Percentiles rank a stretch among this genome's conserved stretches.
Evolutionary conservation across 2,113 vertebrate species (phyloP).

Genomic region (Pomatorhinus ruficollis): DNA sequence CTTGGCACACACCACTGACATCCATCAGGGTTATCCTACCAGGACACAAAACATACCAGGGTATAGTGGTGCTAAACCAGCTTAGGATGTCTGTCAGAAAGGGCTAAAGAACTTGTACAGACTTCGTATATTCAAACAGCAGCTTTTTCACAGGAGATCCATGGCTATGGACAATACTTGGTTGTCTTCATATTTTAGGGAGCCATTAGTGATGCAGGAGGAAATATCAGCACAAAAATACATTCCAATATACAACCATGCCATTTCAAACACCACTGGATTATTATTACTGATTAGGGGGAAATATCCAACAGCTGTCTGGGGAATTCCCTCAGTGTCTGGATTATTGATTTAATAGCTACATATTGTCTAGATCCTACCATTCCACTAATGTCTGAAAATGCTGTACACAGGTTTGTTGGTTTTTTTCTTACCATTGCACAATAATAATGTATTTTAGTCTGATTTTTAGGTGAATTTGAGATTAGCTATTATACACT

Average conservation of each 20-base stretch:
- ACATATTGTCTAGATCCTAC: background rate
- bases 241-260: background rate
- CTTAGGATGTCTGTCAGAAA: background rate
- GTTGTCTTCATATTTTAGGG: background rate
- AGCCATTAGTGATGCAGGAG: background rate
- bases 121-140: background rate
- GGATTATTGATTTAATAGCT: slow-evolving; percentile 60
- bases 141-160: background rate
- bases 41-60: background rate
- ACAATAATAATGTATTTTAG: background rate
- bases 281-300: slow-evolving; percentile 47
- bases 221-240: background rate
- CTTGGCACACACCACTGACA: background rate
- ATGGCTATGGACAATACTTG: background rate
- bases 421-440: background rate
- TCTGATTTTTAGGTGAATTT: background rate
- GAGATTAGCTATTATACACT: background rate
- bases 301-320: slow-evolving; percentile 50
- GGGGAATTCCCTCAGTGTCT: background rate
- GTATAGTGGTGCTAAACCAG: background rate
- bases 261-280: background rate
- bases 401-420: background rate
- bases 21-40: background rate
- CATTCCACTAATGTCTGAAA: background rate
- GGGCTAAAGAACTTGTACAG: background rate